Base-by-base conservation (phyloP, 2,797 vertebrate species). In the Myripristis murdjan region DNA sequence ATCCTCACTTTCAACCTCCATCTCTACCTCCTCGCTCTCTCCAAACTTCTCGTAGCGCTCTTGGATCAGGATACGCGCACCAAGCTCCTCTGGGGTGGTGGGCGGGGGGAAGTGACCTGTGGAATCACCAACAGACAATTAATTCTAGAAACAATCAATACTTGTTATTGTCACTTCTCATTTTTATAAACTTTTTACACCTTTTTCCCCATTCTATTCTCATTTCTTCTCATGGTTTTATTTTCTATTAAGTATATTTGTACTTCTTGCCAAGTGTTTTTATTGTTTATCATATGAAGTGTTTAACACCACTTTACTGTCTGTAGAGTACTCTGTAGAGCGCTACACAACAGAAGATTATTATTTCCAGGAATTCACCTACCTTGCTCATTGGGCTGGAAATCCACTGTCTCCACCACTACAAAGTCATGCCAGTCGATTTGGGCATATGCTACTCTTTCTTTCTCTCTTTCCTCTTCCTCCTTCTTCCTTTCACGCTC, bases 371-470 rank as follows among this genome's bases (percentile, higher is more conserved):
- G 18, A 18, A 56, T 52, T 73, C 22, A 20, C 57, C 57, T 79
- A 99, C 98, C 98, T 94, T 99, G 98, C 72, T 99, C 98, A 0
- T 91, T 97, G 73, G 98, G 98, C 82, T 99, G 98, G 84, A 99
- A 99, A 88, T 99, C 98, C 54, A 99, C 98, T 0, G 98, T 99
- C 89, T 99, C 98, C 43, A 99, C 98, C 2, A 99, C 98, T 3
- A 99, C 98, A 81, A 99, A 99, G 86, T 99, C 98, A 28, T 99
- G 98, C 98, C 98, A 99, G 83, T 99, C 98, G 0, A 99, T 99
- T 87, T 99, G 98, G 39, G 98, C 98, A 41, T 99, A 99, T 6
- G 98, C 97, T 35, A 99, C 98, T 0, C 98, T 93, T 64, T 99
- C 98, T 54, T 97, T 97, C 86, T 99, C 98, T 33, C 98, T 93